Percentiles rank a stretch among this genome's conserved stretches.
phyloP scores from a whole-genome alignment of 2,888 invertebrate species.

The Pimpla rufipes region DNA sequence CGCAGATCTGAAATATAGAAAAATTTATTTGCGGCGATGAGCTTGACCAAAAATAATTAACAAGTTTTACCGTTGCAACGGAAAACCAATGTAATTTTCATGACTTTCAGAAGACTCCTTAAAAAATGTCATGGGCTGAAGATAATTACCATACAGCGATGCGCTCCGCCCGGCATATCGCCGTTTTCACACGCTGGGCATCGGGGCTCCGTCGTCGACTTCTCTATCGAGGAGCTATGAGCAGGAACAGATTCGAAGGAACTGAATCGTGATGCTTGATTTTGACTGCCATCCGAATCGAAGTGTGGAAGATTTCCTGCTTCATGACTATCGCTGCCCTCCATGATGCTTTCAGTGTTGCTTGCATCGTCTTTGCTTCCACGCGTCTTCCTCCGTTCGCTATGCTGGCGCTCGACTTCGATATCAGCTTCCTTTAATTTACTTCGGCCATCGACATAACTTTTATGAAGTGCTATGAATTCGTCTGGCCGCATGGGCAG shows the following conservation, averaged over 20 bases:
- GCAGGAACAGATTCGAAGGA: background rate
- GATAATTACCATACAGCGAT: slow-evolving; percentile 28
- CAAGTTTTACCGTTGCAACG: too few species aligned
- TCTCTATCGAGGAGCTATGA: background rate
- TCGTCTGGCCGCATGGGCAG: background rate
- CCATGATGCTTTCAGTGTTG: background rate
- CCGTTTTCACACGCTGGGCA: slow-evolving; percentile 26
- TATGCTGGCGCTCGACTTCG: background rate
- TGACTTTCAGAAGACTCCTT: too few species aligned
- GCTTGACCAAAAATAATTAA: too few species aligned
- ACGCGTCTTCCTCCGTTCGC: background rate
- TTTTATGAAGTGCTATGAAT: slow-evolving; percentile 1
- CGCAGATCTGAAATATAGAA: background rate
- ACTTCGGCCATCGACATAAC: slow-evolving; percentile 4
- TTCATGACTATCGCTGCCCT: background rate
- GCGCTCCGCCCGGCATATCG: slow-evolving; percentile 14
- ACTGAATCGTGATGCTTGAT: background rate
- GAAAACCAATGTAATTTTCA: too few species aligned
- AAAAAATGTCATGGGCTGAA: too few species aligned
- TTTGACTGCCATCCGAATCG: background rate
- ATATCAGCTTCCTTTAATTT: slow-evolving; percentile 8
- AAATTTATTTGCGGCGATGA: too few species aligned
- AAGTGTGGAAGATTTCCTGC: background rate
- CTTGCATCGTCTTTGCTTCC: background rate
- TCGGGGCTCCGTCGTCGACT: background rate